Percentiles rank a stretch among this genome's conserved stretches.
Conservation (phyloP, 2,113 vertebrate genomes). For the mouse (Mus musculus) region GRCm39 chr9:9220501-9221000, state of each 20-base stretch:
- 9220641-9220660: slow-evolving; percentile 34
- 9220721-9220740: slow-evolving; percentile 18
- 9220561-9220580: not conserved
- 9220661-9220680: slow-evolving; percentile 40
- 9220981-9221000: too few relatives aligned
- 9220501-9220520: slow-evolving; percentile 58
- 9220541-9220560: slow-evolving; percentile 55
- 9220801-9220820: not conserved
- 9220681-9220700: not conserved
- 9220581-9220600: not conserved
- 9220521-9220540: not conserved
- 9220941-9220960: not conserved
- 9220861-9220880: slow-evolving; percentile 33
- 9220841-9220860: slow-evolving; percentile 49
- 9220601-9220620: not conserved
- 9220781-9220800: not conserved
- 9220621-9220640: slow-evolving; percentile 7
- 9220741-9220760: not conserved
- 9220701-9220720: slow-evolving; percentile 14
- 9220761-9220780: not conserved
- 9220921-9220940: not conserved
- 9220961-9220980: not conserved
- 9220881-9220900: slow-evolving; percentile 11
- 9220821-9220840: slow-evolving; percentile 35
- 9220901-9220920: slow-evolving; percentile 30